Evolutionary conservation across 1,140 invertebrate species (phyloP).

Genomic region (Fopius arisanus): DNA sequence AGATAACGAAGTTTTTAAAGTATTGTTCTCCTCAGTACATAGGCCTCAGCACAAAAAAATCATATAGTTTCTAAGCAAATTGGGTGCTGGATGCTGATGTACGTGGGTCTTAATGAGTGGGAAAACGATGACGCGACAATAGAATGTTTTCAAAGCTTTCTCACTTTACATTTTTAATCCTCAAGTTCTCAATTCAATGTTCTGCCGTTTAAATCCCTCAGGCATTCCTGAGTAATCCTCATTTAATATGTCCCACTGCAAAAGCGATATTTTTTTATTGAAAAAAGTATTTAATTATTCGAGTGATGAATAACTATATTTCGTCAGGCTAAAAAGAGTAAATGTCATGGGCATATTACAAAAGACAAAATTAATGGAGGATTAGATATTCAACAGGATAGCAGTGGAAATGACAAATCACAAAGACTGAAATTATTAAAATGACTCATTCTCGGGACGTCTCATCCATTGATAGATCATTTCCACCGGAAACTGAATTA

Average conservation of each 20-base stretch:
- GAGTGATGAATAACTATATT: too few relatives aligned
- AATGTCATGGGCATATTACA: too few relatives aligned
- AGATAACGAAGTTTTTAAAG: background rate
- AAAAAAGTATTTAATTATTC: too few relatives aligned
- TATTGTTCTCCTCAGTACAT: background rate
- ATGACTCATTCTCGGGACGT: background rate
- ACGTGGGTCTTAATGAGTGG: constrained; percentile 25
- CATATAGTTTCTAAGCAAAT: constrained; percentile 25
- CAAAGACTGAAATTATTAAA: too few relatives aligned
- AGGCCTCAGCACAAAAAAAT: constrained; percentile 7
- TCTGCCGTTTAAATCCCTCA: too few relatives aligned
- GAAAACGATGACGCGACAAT: constrained; percentile 34
- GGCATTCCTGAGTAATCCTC: too few relatives aligned
- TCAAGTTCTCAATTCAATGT: background rate
- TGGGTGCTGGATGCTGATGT: constrained; percentile 17
- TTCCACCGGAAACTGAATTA: constrained; percentile 30
- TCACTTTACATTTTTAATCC: constrained; percentile 17
- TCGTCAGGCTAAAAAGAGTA: too few relatives aligned
- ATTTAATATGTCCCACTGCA: background rate
- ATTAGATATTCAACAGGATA: background rate
- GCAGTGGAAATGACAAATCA: background rate
- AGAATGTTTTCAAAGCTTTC: constrained; percentile 13
- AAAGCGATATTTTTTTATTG: too few relatives aligned
- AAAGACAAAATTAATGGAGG: background rate
- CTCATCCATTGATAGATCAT: background rate